Base-by-base conservation (phyloP, 2,113 vertebrate genomes). In the Rhinichthys klamathensis region DNA sequence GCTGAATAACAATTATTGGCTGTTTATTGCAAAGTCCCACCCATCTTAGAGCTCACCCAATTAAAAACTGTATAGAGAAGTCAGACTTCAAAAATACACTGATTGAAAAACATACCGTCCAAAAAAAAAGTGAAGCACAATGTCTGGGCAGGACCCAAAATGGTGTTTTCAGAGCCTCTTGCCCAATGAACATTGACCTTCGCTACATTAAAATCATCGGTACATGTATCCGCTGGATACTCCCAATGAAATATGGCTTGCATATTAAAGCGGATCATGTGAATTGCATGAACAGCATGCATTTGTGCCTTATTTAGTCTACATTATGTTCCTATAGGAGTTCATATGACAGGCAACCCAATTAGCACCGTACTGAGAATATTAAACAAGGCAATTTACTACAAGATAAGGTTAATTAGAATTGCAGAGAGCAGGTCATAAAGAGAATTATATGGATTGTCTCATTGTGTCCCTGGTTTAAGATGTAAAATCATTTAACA, bases 341-440 rank as follows among this genome's bases (percentile, higher is more conserved):
- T 63, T 23, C 30, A 58, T 78, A 38, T 23, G 13, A 63, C 35
- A 80, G 77, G 13, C 7, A 44, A 79, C 13, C 56, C 12, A 7
- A 25, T 61, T 61, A 79, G 56, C 32, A 10, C 38, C 4, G 4
- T 80, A 4, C 23, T 13, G 23, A n/a, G 35, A 25, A 46, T 65
- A 63, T 46, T 65, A 30, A 80, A 38, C 54, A 13, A 46, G 6
- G 4, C 23, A 65, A 65, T 80, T 49, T 41, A 41, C 23, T 38
- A 38, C 21, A 63, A 80, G 35, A 63, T 80, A 27, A 78, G 58
- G 51, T 46, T 80, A 30, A 80, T 80, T 65, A 49, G 12, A 13
- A 65, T 21, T 16, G 41, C 16, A 21, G n/a, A 12, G 23, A 18
- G 35, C n/a, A 27, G 25, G 78, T 30, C n/a, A 80, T 65, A 27